Evolutionary conservation across 1,140 invertebrate genomes (phyloP).

Genomic region (Bombus pascuorum): DNA sequence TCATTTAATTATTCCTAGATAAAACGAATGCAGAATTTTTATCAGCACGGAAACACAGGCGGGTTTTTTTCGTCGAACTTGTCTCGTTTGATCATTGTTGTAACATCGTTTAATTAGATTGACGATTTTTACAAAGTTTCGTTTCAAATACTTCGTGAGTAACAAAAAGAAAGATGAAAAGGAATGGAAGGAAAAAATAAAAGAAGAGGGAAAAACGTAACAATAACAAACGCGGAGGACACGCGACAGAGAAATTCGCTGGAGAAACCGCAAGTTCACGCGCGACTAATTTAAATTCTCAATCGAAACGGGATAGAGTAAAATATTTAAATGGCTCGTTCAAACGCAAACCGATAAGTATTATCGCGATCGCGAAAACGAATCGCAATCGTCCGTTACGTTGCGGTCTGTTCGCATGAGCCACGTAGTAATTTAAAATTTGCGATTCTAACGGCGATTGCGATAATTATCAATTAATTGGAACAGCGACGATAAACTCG

Average conservation of each 20-base stretch:
- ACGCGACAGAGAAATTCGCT: background rate
- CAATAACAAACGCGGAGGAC: background rate
- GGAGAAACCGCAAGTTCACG: background rate
- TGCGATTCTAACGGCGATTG: background rate
- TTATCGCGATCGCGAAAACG: slow-evolving; percentile 6
- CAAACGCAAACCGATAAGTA: background rate
- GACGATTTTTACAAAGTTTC: background rate
- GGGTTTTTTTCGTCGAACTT: no score
- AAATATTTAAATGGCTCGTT: slow-evolving; percentile 28
- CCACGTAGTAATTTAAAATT: slow-evolving; percentile 18
- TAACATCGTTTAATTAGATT: background rate
- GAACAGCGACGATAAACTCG: slow-evolving; percentile 24
- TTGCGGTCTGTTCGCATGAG: background rate
- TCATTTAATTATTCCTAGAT: background rate
- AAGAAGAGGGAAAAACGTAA: background rate
- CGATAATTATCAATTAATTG: slow-evolving; percentile 41
- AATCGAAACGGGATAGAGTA: background rate
- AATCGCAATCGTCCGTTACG: background rate
- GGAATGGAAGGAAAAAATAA: background rate
- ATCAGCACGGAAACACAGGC: background rate
- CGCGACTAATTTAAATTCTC: slow-evolving; percentile 5
- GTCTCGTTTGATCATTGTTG: background rate
- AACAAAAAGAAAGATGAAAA: background rate
- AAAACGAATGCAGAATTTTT: background rate
- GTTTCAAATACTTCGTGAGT: background rate